Conservation (phyloP, 2,888 invertebrate genomes). For the Argyra leucocephala region DNA sequence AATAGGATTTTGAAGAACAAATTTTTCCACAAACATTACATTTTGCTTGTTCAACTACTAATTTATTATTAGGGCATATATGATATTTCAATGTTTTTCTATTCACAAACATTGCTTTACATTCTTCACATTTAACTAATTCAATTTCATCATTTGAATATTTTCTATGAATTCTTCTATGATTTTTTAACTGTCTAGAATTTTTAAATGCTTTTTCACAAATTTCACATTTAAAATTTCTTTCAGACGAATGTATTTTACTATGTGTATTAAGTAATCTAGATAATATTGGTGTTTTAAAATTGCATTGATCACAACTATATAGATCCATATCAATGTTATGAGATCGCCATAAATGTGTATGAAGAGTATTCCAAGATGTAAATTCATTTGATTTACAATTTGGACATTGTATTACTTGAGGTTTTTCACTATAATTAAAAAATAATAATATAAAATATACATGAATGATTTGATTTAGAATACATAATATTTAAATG, state of each 20-base stretch:
- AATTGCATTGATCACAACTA: conserved; percentile 64
- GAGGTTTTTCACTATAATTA: conserved; percentile 21
- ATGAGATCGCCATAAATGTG: conserved; percentile 71
- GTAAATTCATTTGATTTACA: conserved; percentile 46
- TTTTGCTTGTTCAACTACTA: conserved; percentile 37
- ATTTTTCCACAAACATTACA: conserved; percentile 44
- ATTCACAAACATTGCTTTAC: conserved; percentile 37
- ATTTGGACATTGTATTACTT: conserved; percentile 51
- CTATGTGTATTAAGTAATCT: conserved; percentile 64
- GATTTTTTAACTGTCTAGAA: conserved; percentile 66
- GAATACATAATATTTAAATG: conserved; percentile 14
- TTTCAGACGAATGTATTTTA: conserved; percentile 61
- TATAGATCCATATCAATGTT: conserved; percentile 69
- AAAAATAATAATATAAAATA: conserved; percentile 2
- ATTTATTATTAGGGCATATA: conserved; percentile 46
- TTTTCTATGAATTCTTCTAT: conserved; percentile 54
- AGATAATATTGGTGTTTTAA: conserved; percentile 60
- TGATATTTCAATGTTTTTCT: conserved; percentile 47
- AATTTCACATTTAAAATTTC: conserved; percentile 50
- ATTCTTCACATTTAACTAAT: conserved; percentile 43
- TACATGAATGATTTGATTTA: neutral
- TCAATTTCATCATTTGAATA: conserved; percentile 15
- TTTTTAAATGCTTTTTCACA: conserved; percentile 75
- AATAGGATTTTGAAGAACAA: conserved; percentile 44
- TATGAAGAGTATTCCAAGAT: conserved; percentile 59